Evolutionary conservation across 1,140 invertebrate species (phyloP).

Genomic region (Tetragnatha versicolor): DNA sequence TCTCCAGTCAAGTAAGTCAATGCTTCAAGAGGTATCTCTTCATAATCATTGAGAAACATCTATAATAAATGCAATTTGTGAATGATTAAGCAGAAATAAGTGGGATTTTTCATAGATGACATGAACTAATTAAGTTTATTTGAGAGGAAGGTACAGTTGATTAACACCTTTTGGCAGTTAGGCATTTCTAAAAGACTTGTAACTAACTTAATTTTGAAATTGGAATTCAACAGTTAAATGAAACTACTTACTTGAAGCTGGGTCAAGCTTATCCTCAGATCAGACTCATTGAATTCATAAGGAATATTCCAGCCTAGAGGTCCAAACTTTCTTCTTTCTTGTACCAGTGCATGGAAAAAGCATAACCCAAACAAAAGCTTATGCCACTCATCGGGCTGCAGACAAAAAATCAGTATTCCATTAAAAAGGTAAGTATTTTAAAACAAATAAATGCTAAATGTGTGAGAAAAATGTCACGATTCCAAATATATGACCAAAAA

Average conservation of each 20-base stretch:
- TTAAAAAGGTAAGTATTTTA: no score
- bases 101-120: no score
- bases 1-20: slow-evolving; percentile 67
- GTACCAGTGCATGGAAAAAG: slow-evolving; percentile 68
- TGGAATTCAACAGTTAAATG: background rate
- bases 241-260: slow-evolving; percentile 64
- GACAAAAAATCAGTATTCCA: no score
- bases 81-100: no score
- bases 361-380: slow-evolving; percentile 67
- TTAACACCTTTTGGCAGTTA: no score
- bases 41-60: slow-evolving; percentile 68
- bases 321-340: slow-evolving; percentile 68
- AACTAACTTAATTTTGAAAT: slow-evolving; percentile 1
- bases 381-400: slow-evolving; percentile 63
- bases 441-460: no score
- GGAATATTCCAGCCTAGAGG: slow-evolving; percentile 68
- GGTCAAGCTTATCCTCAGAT: slow-evolving; percentile 66
- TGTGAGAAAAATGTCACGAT: no score
- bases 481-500: no score
- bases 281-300: slow-evolving; percentile 69
- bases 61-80: no score
- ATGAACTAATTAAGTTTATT: no score
- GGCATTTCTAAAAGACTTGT: background rate
- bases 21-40: slow-evolving; percentile 66
- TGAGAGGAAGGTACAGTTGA: no score